phyloP scores from a whole-genome alignment of 2,888 invertebrate species.

The Lapara coniferarum region DNA sequence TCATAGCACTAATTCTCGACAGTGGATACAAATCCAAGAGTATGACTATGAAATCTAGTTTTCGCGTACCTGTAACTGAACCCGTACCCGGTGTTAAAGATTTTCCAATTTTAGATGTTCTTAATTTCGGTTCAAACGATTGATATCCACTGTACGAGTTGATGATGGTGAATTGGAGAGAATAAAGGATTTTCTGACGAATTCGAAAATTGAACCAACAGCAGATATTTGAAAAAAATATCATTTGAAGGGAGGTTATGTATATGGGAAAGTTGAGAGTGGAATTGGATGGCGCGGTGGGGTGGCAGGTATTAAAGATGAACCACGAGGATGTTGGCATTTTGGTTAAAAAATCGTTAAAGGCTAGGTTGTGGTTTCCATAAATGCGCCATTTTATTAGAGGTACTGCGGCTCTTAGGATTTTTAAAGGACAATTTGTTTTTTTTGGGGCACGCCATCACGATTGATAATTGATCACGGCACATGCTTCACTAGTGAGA shows the following conservation, averaged over 20 bases:
- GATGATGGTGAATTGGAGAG: not conserved
- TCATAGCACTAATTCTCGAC: not conserved
- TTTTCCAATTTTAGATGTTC: not conserved
- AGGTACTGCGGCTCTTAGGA: no score
- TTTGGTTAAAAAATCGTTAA: not conserved
- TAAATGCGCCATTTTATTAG: not conserved
- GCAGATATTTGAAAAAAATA: not conserved
- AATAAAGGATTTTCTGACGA: not conserved
- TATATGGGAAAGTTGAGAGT: slow-evolving; percentile 1
- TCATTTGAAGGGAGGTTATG: not conserved
- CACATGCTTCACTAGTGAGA: not conserved
- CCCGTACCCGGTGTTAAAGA: not conserved
- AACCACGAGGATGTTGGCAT: slow-evolving; percentile 4
- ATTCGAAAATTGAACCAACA: not conserved
- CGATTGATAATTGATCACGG: not conserved
- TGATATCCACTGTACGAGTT: not conserved
- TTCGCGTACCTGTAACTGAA: slow-evolving; percentile 3
- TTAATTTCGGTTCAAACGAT: not conserved
- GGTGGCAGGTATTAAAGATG: slow-evolving; percentile 9
- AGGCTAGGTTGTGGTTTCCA: not conserved
- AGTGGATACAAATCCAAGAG: not conserved
- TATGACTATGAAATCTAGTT: not conserved
- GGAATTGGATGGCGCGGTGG: not conserved
- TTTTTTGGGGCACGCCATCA: not conserved
- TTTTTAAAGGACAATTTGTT: not conserved